Conservation (phyloP, 2,113 vertebrate species). For the Plotosus lineatus region DNA sequence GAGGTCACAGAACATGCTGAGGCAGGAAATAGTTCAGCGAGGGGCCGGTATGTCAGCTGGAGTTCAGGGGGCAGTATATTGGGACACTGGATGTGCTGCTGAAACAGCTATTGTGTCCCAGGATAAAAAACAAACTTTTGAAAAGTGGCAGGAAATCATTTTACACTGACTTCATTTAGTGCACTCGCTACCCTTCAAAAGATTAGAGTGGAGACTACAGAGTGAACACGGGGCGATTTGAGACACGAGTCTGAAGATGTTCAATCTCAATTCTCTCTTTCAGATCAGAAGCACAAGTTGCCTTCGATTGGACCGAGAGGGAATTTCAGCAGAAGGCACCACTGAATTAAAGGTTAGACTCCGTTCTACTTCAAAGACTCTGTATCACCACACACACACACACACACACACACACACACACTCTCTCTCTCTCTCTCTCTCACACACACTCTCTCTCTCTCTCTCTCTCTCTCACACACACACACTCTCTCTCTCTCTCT, state of each 20-base stretch:
- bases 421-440: constrained; percentile 20
- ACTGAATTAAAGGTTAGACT: constrained; percentile 63
- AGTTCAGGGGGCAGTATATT: too few species aligned
- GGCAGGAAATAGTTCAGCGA: too few species aligned
- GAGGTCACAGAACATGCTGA: too few species aligned
- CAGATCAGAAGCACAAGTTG: constrained; percentile 45
- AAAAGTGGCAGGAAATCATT: too few species aligned
- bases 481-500: too few species aligned
- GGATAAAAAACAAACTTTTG: too few species aligned
- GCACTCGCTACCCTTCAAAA: background rate
- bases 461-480: too few species aligned
- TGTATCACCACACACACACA: background rate
- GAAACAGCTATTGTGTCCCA: too few species aligned
- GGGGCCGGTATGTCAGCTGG: too few species aligned
- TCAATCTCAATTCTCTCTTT: constrained; percentile 52
- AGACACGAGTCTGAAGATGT: background rate
- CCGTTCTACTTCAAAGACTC: constrained; percentile 47
- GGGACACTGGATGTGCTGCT: too few species aligned
- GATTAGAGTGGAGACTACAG: background rate
- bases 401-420: constrained; percentile 9
- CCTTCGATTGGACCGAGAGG: constrained; percentile 43
- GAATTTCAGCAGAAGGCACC: constrained; percentile 36
- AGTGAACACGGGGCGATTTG: background rate
- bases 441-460: too few species aligned
- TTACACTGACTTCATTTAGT: background rate